Evolutionary conservation across 2,113 vertebrate genomes (phyloP), one percentile per base, ranked within the genome.

Genomic region (Ochotona curzoniae): DNA sequence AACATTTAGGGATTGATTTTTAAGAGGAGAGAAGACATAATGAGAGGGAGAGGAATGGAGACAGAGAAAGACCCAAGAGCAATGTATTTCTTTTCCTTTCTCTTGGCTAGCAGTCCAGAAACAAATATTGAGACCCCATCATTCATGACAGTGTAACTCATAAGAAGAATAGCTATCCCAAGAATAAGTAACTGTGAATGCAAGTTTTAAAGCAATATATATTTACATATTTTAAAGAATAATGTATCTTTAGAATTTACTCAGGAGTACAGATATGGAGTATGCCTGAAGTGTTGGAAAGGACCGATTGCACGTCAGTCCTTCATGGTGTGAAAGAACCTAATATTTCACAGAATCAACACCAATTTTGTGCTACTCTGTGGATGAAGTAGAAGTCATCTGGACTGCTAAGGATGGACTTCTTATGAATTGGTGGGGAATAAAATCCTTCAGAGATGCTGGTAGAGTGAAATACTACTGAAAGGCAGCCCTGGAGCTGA

Each of bases 1-100:
- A 66, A 35, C 3, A 93, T 97, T 97, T 92, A 90, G 95, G 82
- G 57, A 90, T 71, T 94, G 11, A 74, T 63, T 75, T 91, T 97
- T 83, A 67, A 90, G 51, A 83, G 2, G n/a, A 63, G 67, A 3
- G 35, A 18, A 38, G 28, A 51, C 28, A 49, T 44, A 25, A 73
- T 15, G 8, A n/a, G 8, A 30, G 25, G 49, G 17, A 57, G 25
- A 30, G 51, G n/a, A 18, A 49, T 17, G 54, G 18, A 51, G 20
- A 8, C 20, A 28, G 7, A 25, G 26, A 35, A 13, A n/a, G 25
- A 8, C 11, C 61, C 13, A 44, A 51, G 23, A 83, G 32, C 54
- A 20, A 75, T 8, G 2, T 49, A 71, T 80, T 92, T 88, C 66
- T 80, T 92, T 88, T 15, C 61, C 25, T 84, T 23, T 88, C 14